Evolutionary conservation across 2,797 vertebrate species (phyloP).

Genomic region (Limnodromus scolopaceus): DNA sequence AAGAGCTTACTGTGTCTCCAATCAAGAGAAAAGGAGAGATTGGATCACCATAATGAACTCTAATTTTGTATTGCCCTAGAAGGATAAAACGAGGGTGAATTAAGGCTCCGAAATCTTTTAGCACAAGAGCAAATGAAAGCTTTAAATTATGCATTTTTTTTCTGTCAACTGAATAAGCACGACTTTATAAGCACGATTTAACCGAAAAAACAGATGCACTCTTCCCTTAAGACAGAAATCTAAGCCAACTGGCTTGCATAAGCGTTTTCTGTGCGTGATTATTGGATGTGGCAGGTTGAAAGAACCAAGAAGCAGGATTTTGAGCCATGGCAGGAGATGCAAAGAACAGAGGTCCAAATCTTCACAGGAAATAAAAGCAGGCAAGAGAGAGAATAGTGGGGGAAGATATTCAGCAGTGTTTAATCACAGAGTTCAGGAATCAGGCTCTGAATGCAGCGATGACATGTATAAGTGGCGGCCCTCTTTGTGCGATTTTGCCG

Average conservation of each 20-base stretch:
- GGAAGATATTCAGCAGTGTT: constrained; percentile 12
- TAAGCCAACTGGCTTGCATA: constrained; percentile 72
- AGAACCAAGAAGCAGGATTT: constrained; percentile 64
- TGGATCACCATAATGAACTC: constrained; percentile 60
- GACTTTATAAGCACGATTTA: constrained; percentile 73
- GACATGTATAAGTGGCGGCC: not conserved
- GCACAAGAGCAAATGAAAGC: constrained; percentile 69
- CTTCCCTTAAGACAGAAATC: constrained; percentile 68
- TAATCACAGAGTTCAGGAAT: constrained; percentile 40
- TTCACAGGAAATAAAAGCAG: constrained; percentile 64
- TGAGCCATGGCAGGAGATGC: constrained; percentile 52
- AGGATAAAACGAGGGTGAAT: constrained; percentile 65
- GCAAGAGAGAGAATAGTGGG: not conserved
- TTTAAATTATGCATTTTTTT: constrained; percentile 72
- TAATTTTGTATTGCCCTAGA: constrained; percentile 53
- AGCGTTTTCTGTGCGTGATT: constrained; percentile 31
- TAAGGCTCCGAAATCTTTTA: constrained; percentile 69
- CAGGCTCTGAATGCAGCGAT: not conserved
- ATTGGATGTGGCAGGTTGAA: constrained; percentile 74
- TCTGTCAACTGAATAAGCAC: constrained; percentile 73
- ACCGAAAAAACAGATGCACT: constrained; percentile 77
- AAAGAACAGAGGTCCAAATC: constrained; percentile 66
- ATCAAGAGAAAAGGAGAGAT: constrained; percentile 58
- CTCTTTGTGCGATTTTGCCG: not conserved
- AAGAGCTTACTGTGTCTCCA: constrained; percentile 28